Base-by-base conservation (phyloP, 2,888 invertebrate genomes). In the Sericinus montela region DNA sequence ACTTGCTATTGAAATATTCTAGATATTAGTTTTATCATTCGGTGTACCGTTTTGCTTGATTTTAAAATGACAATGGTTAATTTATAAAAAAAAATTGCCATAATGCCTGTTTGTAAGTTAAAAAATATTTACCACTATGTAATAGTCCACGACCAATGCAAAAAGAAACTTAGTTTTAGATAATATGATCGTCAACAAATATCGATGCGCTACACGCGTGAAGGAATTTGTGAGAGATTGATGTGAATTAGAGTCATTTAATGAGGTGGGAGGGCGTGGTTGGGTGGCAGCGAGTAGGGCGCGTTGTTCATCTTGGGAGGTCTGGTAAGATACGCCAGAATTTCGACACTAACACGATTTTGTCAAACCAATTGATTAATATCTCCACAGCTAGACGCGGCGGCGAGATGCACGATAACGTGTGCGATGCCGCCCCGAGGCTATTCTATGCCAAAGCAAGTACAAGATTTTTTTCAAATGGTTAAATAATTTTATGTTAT, bases 261-360 rank as follows among this genome's bases (percentile, higher is more conserved):
- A 88, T 87, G 86, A 87, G 85, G 72, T 65, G 55, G 58, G 62
- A 72, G 76, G 62, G 80, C 77, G 62, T 72, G 82, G 82, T 77
- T 75, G 67, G 60, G 58, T 75, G 72, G 68, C 57, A 67, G 68
- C 65, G 69, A 61, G 69, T 67, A 71, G 72, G 77, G 85, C 85
- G 87, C 80, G 87, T 69, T 80, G 72, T 78, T 81, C 63, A 71
- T 80, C 73, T 85, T 87, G 84, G 87, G 84, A 86, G 87, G 86
- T 87, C 67, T 64, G 66, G 66, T 53, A 60, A 60, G 62, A 72
- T 68, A 71, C 75, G 72, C 76, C 80, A 78, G 67, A 84, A 81
- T 84, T 85, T 86, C 84, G 85, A 85, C 87, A 86, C 85, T 78
- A 65, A 79, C 81, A 84, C 79, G 82, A 84, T 85, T 86, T 85